Conservation (phyloP, 2,113 vertebrate species). For the Danionella cerebrum region DNA sequence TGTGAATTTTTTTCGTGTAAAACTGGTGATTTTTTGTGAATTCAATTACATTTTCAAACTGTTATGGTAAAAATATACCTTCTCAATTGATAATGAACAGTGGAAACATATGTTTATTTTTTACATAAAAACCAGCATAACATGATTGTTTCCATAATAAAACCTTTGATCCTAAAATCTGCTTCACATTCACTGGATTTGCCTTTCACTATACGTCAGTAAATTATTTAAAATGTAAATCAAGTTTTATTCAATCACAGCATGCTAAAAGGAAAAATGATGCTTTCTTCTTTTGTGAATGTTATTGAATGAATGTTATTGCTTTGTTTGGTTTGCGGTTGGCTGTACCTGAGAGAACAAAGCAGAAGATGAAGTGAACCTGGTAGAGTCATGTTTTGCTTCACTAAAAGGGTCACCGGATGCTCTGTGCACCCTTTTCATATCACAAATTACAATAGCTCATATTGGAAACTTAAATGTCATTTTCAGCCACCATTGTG, state of each 20-base stretch:
- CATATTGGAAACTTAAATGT: conserved; percentile 23
- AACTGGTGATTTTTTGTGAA: too few relatives aligned
- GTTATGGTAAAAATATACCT: too few relatives aligned
- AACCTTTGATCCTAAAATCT: too few relatives aligned
- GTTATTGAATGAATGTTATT: neutral
- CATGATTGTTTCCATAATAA: too few relatives aligned
- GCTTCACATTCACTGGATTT: neutral
- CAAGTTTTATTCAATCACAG: too few relatives aligned
- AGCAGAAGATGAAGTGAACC: neutral
- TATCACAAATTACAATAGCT: neutral
- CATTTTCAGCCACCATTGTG: conserved; percentile 29
- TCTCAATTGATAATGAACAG: too few relatives aligned
- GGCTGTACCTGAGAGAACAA: neutral
- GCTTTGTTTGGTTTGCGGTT: neutral
- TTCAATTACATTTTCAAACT: too few relatives aligned
- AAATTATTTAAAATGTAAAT: too few relatives aligned
- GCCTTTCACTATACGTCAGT: too few relatives aligned
- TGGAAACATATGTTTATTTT: too few relatives aligned
- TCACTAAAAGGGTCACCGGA: conserved; percentile 2
- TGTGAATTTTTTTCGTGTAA: too few relatives aligned
- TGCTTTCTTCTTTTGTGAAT: neutral
- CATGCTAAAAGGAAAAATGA: neutral
- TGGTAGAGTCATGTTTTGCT: neutral
- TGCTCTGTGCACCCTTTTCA: neutral
- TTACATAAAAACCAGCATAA: too few relatives aligned